Evolutionary conservation across 35 echinoderm and acorn worm species (phyloP).

Genomic region (Hemicentrotus pulcherrimus): DNA sequence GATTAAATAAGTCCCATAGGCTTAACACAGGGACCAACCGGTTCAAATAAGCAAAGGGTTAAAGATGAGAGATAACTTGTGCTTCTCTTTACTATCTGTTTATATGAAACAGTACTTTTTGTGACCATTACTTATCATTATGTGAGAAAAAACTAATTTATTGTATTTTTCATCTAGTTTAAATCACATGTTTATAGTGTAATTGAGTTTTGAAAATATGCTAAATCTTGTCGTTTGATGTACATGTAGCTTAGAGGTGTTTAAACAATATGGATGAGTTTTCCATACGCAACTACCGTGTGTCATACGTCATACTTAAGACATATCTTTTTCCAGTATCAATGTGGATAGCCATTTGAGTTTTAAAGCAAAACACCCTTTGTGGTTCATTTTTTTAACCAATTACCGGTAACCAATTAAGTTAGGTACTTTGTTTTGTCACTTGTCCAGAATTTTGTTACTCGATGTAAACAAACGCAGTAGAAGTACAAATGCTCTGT

Average conservation of each 20-base stretch:
- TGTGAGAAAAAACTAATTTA: not conserved
- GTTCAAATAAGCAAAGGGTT: not conserved
- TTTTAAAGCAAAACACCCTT: not conserved
- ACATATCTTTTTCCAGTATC: not conserved
- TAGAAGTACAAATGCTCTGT: not conserved
- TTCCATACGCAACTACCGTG: not conserved
- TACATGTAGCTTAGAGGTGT: not conserved
- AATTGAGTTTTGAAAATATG: not conserved
- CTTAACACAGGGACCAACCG: too few species aligned
- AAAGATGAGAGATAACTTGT: not conserved
- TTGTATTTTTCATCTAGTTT: conserved; percentile 15
- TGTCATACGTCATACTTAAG: not conserved
- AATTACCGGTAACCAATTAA: not conserved
- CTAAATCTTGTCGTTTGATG: not conserved
- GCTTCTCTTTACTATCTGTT: not conserved
- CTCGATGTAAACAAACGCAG: not conserved
- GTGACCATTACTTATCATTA: conserved; percentile 13
- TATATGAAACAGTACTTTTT: conserved; percentile 29
- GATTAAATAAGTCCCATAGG: too few species aligned
- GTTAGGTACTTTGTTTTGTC: not conserved
- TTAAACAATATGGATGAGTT: not conserved
- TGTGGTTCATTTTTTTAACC: not conserved
- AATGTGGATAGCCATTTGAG: not conserved
- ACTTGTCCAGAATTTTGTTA: not conserved
- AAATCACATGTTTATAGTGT: not conserved